A percentile compares a stretch with the other conserved stretches of the same genome.
phyloP scores from a whole-genome alignment of 2,888 invertebrate genomes.

The Acrobasis consociella region DNA sequence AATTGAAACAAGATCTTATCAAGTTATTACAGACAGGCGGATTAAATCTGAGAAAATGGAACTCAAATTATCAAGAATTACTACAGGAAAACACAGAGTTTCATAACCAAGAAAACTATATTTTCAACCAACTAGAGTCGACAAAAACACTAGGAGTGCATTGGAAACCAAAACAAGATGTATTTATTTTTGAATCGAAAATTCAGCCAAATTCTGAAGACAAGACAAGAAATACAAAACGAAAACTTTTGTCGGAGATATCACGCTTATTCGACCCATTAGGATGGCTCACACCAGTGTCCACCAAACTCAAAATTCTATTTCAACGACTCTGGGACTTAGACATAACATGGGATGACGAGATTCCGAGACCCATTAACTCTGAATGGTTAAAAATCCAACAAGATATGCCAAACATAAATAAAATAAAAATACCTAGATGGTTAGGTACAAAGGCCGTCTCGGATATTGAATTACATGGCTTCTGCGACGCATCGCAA shows the following conservation, averaged over 20 bases:
- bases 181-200: slow-evolving; percentile 22
- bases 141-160: slow-evolving; percentile 27
- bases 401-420: slow-evolving; percentile 10
- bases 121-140: slow-evolving; percentile 20
- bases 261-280: slow-evolving; percentile 31
- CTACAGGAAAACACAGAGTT: slow-evolving; percentile 1
- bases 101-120: not conserved
- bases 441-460: slow-evolving; percentile 4
- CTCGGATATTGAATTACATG: slow-evolving; percentile 11
- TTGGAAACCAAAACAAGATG: slow-evolving; percentile 22
- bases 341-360: slow-evolving; percentile 24
- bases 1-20: slow-evolving; percentile 25
- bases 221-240: slow-evolving; percentile 13
- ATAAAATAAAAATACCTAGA: slow-evolving; percentile 18
- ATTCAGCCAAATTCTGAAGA: too few relatives aligned
- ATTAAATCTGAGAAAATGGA: slow-evolving; percentile 32
- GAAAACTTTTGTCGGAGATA: slow-evolving; percentile 21
- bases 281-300: slow-evolving; percentile 29
- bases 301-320: slow-evolving; percentile 29
- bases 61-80: slow-evolving; percentile 16
- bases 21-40: slow-evolving; percentile 28
- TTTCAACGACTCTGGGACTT: slow-evolving; percentile 26
- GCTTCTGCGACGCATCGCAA: slow-evolving; percentile 20
- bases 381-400: slow-evolving; percentile 20
- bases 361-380: slow-evolving; percentile 11